Percentiles rank a stretch among this genome's conserved stretches.
These are phyloP conservation scores for Panulirus ornatus DNA, from an alignment of 1,140 invertebrate genomes.

Conservation along the genomic window DNA sequence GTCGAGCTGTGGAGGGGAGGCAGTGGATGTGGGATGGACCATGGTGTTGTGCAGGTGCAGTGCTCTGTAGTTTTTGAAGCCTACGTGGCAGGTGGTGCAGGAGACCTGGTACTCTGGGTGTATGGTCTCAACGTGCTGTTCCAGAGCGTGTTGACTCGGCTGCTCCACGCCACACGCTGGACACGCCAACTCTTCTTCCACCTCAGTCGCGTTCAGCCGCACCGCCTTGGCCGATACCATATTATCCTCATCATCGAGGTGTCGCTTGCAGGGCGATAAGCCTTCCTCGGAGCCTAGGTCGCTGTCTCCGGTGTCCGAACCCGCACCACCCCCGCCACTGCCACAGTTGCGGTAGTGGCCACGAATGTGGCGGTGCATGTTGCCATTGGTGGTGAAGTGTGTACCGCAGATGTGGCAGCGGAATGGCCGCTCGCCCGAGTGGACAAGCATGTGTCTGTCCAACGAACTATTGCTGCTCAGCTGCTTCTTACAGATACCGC, in stretches of 20 bases:
- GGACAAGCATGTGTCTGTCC: constrained; percentile 87
- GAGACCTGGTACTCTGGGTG: constrained; percentile 68
- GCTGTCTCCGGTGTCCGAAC: constrained; percentile 78
- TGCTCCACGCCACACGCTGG: constrained; percentile 84
- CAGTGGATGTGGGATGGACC: constrained; percentile 79
- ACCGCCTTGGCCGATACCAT: constrained; percentile 59
- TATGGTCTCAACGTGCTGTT: constrained; percentile 77
- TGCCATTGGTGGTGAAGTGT: constrained; percentile 92
- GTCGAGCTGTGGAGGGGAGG: constrained; percentile 78
- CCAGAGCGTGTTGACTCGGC: constrained; percentile 81
- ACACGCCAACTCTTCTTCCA: constrained; percentile 77
- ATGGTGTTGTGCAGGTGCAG: constrained; percentile 84
- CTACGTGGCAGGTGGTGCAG: constrained; percentile 80
- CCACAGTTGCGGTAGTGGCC: constrained; percentile 81
- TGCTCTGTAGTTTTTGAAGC: constrained; percentile 85
- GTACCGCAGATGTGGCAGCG: constrained; percentile 88
- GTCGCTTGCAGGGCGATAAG: constrained; percentile 74
- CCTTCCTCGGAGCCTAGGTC: constrained; percentile 76
- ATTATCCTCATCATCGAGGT: constrained; percentile 49
- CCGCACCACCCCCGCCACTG: constrained; percentile 46
- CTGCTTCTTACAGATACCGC: constrained; percentile 80
- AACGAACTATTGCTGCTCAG: constrained; percentile 88
- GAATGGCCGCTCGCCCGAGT: constrained; percentile 87
- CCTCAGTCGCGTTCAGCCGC: constrained; percentile 73
- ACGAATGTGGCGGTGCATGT: constrained; percentile 91